phyloP scores from a whole-genome alignment of 2,888 invertebrate species.

The Notocelia uddmanniana region DNA sequence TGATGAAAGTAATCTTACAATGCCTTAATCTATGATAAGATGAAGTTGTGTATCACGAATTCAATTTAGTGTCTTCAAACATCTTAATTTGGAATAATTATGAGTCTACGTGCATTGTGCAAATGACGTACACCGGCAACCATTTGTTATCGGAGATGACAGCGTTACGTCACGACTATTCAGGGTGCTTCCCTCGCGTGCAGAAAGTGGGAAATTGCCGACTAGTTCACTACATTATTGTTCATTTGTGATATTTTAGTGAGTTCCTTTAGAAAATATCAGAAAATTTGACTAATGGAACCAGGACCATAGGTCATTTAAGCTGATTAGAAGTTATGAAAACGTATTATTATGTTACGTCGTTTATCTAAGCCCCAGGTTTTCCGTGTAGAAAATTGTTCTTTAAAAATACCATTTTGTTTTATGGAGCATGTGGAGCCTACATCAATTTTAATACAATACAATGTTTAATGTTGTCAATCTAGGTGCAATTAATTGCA shows the following conservation, averaged over 20 bases:
- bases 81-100: not conserved
- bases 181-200: constrained; percentile 49
- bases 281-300: not conserved
- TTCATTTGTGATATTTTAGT: not conserved
- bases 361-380: not conserved
- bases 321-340: constrained; percentile 2
- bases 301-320: not conserved
- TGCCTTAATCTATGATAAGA: not conserved
- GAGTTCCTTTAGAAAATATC: not conserved
- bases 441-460: not conserved
- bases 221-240: constrained; percentile 21
- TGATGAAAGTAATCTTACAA: not conserved
- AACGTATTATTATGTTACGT: not conserved
- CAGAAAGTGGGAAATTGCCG: constrained; percentile 19
- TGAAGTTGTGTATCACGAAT: not conserved
- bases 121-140: constrained; percentile 54
- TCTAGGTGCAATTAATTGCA: constrained; percentile 33
- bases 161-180: constrained; percentile 55
- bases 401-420: not conserved
- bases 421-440: not conserved
- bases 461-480: not conserved
- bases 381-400: not conserved
- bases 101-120: constrained; percentile 47
- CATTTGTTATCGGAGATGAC: constrained; percentile 52
- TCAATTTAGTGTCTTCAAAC: not conserved